Evolutionary conservation across 2,113 vertebrate species (phyloP).

Genomic region (Macroglossus sobrinus): DNA sequence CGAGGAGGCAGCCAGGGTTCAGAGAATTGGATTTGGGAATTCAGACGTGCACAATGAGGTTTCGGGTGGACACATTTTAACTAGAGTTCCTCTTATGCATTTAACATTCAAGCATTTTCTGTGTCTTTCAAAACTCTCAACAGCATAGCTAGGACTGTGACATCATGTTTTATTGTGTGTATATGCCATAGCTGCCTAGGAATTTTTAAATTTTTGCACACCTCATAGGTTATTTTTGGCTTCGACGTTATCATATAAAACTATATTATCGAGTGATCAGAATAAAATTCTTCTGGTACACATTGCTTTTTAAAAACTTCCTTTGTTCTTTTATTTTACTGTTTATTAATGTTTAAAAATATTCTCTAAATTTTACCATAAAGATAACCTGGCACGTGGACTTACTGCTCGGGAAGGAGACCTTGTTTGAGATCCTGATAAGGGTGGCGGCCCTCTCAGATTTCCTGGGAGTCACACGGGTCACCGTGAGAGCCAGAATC

Average conservation of each 20-base stretch:
- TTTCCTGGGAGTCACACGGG: not conserved
- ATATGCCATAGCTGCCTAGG: not conserved
- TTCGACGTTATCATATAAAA: slow-evolving; percentile 11
- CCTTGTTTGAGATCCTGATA: not conserved
- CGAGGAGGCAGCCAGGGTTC: not conserved
- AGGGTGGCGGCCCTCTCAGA: not conserved
- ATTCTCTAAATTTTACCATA: not conserved
- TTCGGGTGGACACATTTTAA: not conserved
- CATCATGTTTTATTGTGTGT: not conserved
- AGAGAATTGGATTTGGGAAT: not conserved
- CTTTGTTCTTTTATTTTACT: not conserved
- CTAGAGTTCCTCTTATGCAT: not conserved
- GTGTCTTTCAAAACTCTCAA: not conserved
- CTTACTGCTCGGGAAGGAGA: not conserved
- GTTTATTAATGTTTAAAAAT: not conserved
- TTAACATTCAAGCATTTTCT: not conserved
- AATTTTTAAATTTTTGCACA: not conserved
- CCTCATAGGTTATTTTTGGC: not conserved
- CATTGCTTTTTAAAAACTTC: not conserved
- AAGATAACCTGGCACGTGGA: not conserved
- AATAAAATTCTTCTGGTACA: not conserved
- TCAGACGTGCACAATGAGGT: not conserved
- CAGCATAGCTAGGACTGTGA: not conserved
- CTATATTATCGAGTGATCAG: not conserved
- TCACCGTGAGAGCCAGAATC: not conserved